Conservation (phyloP, 2,888 invertebrate species). For the Synergus laeviventris region DNA sequence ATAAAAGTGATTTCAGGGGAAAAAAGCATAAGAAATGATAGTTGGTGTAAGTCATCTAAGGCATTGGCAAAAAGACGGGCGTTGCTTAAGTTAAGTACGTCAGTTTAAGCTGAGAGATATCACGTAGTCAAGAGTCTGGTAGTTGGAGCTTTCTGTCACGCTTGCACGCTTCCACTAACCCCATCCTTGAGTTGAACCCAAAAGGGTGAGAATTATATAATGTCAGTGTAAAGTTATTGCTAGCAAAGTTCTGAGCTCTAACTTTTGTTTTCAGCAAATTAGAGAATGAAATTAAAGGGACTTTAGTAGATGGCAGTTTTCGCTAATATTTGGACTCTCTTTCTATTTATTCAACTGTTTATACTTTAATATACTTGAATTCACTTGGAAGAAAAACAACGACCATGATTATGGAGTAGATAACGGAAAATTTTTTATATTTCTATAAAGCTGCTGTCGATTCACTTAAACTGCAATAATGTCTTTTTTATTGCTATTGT, state of each 20-base stretch:
- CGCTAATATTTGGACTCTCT: background rate
- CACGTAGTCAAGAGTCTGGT: slow-evolving; percentile 44
- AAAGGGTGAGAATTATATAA: slow-evolving; percentile 15
- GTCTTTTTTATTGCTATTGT: background rate
- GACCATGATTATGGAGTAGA: too few relatives aligned
- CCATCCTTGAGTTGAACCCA: background rate
- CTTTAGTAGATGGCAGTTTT: background rate
- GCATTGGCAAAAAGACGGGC: slow-evolving; percentile 36
- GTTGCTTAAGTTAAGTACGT: slow-evolving; percentile 66
- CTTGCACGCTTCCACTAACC: slow-evolving; percentile 39
- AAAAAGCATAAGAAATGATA: background rate
- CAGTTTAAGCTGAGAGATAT: slow-evolving; percentile 65
- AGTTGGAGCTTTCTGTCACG: slow-evolving; percentile 58
- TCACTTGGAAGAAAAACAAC: too few relatives aligned
- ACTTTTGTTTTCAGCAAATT: background rate
- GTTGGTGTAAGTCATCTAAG: too few relatives aligned
- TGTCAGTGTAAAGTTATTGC: background rate
- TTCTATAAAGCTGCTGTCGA: background rate
- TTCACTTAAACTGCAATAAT: background rate
- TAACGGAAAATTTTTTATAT: background rate
- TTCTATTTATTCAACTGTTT: background rate
- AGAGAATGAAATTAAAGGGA: background rate
- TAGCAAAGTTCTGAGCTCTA: background rate
- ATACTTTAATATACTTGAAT: background rate
- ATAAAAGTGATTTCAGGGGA: background rate